A percentile compares a stretch with the other conserved stretches of the same genome.
Evolutionary conservation across 1,140 invertebrate genomes (phyloP).

Genomic region (Drosophila kikkawai): DNA sequence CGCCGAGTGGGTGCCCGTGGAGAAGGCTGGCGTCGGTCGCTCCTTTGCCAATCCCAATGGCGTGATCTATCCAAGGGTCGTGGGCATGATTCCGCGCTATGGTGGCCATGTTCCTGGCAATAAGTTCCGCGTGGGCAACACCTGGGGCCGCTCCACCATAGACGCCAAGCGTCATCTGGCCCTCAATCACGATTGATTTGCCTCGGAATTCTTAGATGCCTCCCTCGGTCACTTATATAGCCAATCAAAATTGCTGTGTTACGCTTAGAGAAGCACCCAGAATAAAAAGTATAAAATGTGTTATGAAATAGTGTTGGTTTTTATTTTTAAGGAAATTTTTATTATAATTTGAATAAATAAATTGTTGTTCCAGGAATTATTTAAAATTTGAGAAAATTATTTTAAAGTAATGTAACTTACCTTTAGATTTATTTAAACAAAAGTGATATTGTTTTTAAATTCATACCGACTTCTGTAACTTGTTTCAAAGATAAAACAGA

Average conservation of each 20-base stretch:
- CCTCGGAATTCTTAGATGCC: not conserved
- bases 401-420: not conserved
- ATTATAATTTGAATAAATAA: not conserved
- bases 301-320: not conserved
- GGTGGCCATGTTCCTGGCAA: slow-evolving; percentile 90
- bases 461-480: no score
- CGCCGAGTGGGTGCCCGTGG: slow-evolving; percentile 89
- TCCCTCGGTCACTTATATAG: not conserved
- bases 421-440: no score
- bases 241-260: slow-evolving; percentile 48
- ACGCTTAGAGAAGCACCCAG: slow-evolving; percentile 42
- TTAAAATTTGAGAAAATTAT: not conserved
- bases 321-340: no score
- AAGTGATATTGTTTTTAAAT: no score
- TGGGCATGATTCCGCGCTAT: slow-evolving; percentile 90
- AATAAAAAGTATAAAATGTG: slow-evolving; percentile 46
- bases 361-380: not conserved
- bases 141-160: slow-evolving; percentile 89
- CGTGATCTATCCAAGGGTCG: slow-evolving; percentile 89
- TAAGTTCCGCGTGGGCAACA: slow-evolving; percentile 88
- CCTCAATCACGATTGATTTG: slow-evolving; percentile 55
- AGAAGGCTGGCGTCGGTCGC: slow-evolving; percentile 62
- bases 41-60: slow-evolving; percentile 86
- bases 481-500: no score
- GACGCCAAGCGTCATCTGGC: slow-evolving; percentile 89